Evolutionary conservation across 2,888 invertebrate genomes (phyloP).

Genomic region (Conistra vaccinii): DNA sequence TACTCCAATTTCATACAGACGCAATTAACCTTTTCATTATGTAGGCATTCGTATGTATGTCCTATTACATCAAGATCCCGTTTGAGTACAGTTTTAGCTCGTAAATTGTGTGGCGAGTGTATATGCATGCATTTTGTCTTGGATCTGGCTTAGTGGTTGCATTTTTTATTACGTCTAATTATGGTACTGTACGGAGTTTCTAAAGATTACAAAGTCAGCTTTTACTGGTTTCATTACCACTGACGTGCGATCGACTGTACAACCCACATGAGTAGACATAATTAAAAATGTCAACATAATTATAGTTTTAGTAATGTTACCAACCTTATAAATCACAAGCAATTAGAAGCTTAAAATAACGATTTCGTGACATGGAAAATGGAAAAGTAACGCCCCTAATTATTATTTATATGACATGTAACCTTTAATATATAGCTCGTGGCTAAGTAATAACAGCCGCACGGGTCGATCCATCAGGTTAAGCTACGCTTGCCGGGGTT

Average conservation of each 20-base stretch:
- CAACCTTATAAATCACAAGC: constrained; percentile 18
- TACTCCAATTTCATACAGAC: no score
- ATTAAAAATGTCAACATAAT: constrained; percentile 12
- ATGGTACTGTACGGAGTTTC: not conserved
- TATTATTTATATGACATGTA: not conserved
- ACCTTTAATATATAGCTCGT: no score
- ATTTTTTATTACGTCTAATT: not conserved
- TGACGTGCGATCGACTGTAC: not conserved
- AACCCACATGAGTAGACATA: not conserved
- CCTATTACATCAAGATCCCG: no score
- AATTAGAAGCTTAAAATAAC: constrained; percentile 13
- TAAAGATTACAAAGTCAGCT: not conserved
- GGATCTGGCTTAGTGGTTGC: not conserved
- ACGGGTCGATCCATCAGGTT: no score
- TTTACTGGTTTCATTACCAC: not conserved
- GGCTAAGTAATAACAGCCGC: no score
- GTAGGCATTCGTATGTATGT: no score
- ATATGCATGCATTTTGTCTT: no score
- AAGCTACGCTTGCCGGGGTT: no score
- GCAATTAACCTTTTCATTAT: no score
- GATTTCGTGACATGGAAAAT: constrained; percentile 56
- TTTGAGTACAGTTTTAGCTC: no score
- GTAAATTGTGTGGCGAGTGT: no score
- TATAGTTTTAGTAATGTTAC: constrained; percentile 20
- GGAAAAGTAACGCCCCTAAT: constrained; percentile 31